Conservation (phyloP, 2,113 vertebrate species). For the Callopanchax toddi region DNA sequence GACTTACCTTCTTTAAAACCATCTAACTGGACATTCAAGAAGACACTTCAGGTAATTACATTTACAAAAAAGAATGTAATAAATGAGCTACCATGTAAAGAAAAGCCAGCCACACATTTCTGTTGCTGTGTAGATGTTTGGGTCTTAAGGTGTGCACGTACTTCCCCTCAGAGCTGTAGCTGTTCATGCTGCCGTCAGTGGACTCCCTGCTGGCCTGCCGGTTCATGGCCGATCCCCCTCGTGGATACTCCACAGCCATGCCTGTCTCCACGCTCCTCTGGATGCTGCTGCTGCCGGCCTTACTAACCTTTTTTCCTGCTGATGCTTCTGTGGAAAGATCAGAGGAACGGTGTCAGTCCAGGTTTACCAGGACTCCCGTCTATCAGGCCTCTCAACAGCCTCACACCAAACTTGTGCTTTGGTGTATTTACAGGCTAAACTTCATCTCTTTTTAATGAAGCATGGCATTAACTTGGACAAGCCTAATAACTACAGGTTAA, state of each 20-base stretch:
- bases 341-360: not conserved
- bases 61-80: too few species aligned
- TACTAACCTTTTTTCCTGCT: slow-evolving; percentile 88
- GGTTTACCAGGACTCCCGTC: not conserved
- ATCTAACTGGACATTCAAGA: too few species aligned
- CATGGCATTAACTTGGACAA: slow-evolving; percentile 19
- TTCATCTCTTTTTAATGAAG: not conserved
- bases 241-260: slow-evolving; percentile 94
- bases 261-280: slow-evolving; percentile 98
- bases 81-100: too few species aligned
- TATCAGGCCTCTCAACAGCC: slow-evolving; percentile 32
- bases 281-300: slow-evolving; percentile 84
- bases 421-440: not conserved
- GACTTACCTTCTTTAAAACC: too few species aligned
- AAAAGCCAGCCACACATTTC: too few species aligned
- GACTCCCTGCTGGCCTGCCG: slow-evolving; percentile 96
- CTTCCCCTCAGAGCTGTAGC: slow-evolving; percentile 99
- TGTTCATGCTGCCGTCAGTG: slow-evolving; percentile 97
- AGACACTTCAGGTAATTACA: too few species aligned
- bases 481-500: slow-evolving; percentile 40
- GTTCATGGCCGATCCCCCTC: slow-evolving; percentile 87
- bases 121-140: too few species aligned
- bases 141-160: slow-evolving; percentile 73
- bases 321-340: slow-evolving; percentile 78
- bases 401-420: not conserved